Conservation (phyloP, 2,888 invertebrate species). For the Monopis laevigella region DNA sequence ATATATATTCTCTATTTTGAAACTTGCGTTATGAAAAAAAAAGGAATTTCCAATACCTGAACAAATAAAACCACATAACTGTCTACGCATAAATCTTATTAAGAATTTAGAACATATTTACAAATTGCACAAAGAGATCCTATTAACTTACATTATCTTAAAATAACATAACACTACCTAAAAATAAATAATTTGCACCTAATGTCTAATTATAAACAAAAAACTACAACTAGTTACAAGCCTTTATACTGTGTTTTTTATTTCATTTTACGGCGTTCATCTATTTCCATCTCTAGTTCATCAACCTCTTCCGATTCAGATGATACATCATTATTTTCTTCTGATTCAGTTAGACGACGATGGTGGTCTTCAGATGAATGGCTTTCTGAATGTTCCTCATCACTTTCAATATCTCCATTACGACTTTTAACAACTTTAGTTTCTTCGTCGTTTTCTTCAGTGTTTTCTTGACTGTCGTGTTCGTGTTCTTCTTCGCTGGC, state of each 20-base stretch:
- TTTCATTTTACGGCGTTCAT: neutral
- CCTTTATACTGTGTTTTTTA: neutral
- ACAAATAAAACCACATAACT: no score
- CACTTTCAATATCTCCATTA: neutral
- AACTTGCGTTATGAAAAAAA: no score
- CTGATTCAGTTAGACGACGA: neutral
- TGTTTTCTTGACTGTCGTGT: conserved; percentile 2
- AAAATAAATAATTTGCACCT: neutral
- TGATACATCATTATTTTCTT: neutral
- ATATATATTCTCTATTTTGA: no score
- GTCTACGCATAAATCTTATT: no score
- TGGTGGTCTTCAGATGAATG: no score
- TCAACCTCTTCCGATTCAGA: neutral
- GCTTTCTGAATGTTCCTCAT: neutral
- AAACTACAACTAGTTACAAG: no score
- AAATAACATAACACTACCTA: neutral
- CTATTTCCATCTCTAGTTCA: neutral
- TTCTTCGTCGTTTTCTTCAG: conserved; percentile 11
- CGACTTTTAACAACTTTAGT: neutral
- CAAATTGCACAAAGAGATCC: conserved; percentile 61
- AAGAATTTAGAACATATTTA: conserved; percentile 33
- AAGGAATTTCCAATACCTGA: no score
- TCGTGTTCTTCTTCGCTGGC: conserved; percentile 12
- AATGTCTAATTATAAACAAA: no score
- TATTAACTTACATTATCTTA: conserved; percentile 14